Evolutionary conservation across 2,888 invertebrate genomes (phyloP), one percentile per base, ranked within the genome.

Genomic region (Lasius fuliginosus): DNA sequence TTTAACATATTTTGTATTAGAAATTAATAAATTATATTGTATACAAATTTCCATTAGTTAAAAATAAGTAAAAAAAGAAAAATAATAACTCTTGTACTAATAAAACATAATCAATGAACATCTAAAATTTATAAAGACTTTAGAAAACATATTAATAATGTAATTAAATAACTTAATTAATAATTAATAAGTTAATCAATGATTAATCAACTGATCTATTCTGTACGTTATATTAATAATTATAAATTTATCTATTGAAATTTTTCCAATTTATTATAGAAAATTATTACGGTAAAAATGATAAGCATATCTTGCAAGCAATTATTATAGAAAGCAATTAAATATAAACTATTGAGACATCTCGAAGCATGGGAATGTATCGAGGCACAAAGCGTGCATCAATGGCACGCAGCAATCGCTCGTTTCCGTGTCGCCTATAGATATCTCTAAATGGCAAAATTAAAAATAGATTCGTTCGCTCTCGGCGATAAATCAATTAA

Each of bases 401-500:
- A 33, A 46, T 36, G 12, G 36, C 73, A 71, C 27, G 36, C 33
- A 71, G 79, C 79, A 71, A 71, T 71, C 60, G 71, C 33, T 71
- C 79, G 79, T 60, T 71, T 60, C 6, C 33, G 12, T 60, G 33
- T 46, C 67, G 33, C 30, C 30, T 40, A 30, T 77, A 56, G 56
- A 68, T 68, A 58, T 40, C 23, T 65, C 67, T 60, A 77, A 83
- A 77, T 83, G 65, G 82, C 67, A 76, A 60, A 74, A 75, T 86
- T 85, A 83, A 82, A 83, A 82, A 77, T 69, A 71, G 82, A 82
- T 85, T 85, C 65, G 58, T 64, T 83, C 40, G 79, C 64, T 46
- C 71, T 84, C 71, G 73, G 56, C 81, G 64, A 84, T 81, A 84
- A 84, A 84, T 84, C 84, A 84, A 84, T 84, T 84, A 84, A 84